Evolutionary conservation across 2,797 vertebrate genomes (phyloP).

Genomic region (Paguma larvata): DNA sequence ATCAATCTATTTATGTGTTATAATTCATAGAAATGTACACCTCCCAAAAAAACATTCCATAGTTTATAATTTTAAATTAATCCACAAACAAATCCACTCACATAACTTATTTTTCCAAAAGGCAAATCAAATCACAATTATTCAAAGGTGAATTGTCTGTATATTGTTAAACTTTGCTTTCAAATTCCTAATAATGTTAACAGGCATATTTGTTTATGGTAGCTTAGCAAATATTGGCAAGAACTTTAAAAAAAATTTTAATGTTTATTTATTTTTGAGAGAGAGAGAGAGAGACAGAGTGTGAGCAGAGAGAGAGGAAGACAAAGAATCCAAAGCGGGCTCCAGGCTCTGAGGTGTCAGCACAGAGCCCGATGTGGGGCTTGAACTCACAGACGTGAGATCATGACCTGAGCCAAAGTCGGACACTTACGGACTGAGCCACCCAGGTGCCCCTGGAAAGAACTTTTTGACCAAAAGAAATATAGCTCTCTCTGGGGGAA

Average conservation of each 20-base stretch:
- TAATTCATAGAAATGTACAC: neutral
- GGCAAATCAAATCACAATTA: conserved; percentile 29
- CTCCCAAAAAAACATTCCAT: neutral
- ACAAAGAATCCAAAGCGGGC: too few relatives aligned
- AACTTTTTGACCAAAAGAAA: neutral
- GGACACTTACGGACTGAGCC: too few relatives aligned
- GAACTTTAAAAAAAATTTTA: neutral
- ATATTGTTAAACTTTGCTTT: neutral
- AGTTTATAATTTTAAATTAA: neutral
- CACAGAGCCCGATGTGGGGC: too few relatives aligned
- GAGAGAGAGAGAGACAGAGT: too few relatives aligned
- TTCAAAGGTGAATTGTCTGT: neutral
- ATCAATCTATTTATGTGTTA: neutral
- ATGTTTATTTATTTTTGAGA: too few relatives aligned
- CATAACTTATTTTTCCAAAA: neutral
- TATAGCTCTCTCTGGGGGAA: neutral
- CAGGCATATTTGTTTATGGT: neutral
- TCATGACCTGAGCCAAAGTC: too few relatives aligned
- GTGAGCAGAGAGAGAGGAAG: too few relatives aligned
- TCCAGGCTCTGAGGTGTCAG: too few relatives aligned
- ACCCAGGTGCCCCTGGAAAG: neutral
- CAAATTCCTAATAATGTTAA: neutral
- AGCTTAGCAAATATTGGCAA: neutral
- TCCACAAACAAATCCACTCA: neutral
- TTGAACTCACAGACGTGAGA: too few relatives aligned